Base-by-base conservation (phyloP, 2,113 vertebrate species). In the Sorex fumeus region DNA sequence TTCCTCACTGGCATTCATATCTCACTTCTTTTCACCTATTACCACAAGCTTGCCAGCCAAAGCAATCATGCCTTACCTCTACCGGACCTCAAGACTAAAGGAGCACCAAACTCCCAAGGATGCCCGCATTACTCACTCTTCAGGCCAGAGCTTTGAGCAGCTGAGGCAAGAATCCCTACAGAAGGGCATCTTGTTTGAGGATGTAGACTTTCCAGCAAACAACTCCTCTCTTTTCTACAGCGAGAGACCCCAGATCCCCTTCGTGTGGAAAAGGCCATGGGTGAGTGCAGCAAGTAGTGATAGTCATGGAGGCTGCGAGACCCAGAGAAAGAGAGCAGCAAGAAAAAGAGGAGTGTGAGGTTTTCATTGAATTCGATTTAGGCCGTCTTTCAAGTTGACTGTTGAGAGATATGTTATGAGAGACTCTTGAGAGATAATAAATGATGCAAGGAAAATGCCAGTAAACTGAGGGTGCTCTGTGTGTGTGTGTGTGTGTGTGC, bases 241-340 rank as follows among this genome's bases (percentile, higher is more conserved):
- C 5, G 95, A 99, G 96, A 98, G 96, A 4, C 98, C 98, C 3
- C 98, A 98, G 0, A 71, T 99, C 47, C 94, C 98, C 45, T 98
- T 99, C 50, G 76, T 99, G 84, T 99, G 99, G 99, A 99, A 99
- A 96, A 97, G 99, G 75, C 99, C 99, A 0, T 91, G 94, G 98
- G 99, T 99, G 97, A 94, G 98, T 98, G 87, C 12, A 12, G 28
- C 0, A 0, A 11, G 8, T 5, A 2, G 16, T 5, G 15, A 64
- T 21, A 5, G 3, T 13, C 13, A 15, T 25, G 19, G 23, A 21
- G 1, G 11, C 6, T 3, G 11, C 5, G 25, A 9, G 21, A 16
- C 19, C 28, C 0, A 1, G 53, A 4, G 30, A 28, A 25, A 21
- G 23, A 1, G 1, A 13, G 36, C 23, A 4, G 15, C 21, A 19